Evolutionary conservation across 2,888 invertebrate species (phyloP), one percentile per base, ranked within the genome.

Genomic region (Ornithoptera priamus): DNA sequence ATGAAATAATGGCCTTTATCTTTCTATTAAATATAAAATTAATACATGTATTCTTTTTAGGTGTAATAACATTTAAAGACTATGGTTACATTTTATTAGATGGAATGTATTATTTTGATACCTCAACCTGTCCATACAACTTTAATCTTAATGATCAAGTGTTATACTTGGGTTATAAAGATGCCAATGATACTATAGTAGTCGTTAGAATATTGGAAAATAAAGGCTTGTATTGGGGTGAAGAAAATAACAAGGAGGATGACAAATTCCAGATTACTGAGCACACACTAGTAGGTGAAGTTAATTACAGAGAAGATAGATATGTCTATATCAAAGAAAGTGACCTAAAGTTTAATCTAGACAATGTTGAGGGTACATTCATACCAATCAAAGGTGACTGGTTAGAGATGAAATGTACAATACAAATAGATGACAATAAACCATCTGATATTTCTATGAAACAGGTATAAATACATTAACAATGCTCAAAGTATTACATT

Each of bases 361-460:
- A 96, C 79, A 84, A 92, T 63, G 93, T 95, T 0, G 85, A 90
- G 74, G 93, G 94, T 3, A 93, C 93, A 65, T 95, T 96, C 82
- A 83, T 96, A 58, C 96, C 96, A 1, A 85, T 94, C 22, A 87
- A 93, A 73, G 96, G 96, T 2, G 97, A 97, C 82, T 95, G 95
- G 92, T 78, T 97, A 24, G 93, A 94, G 80, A 78, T 96, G 57
- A 93, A 93, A 71, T 94, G 94, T 65, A 91, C 93, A 73, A 93
- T 95, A 17, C 94, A 95, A 80, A 85, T 94, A 65, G 93, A 95
- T 82, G 93, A 94, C 72, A 80, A 90, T 12, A 90, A 90, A n/a
- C 82, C 88, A n/a, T 85, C 83, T 71, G 86, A 90, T 61, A 90
- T 94, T 71, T 80, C 85, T 66, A 82, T 86, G 60, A 88, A 90